Evolutionary conservation across 2,888 invertebrate genomes (phyloP).

Genomic region (Terebella lapidaria): DNA sequence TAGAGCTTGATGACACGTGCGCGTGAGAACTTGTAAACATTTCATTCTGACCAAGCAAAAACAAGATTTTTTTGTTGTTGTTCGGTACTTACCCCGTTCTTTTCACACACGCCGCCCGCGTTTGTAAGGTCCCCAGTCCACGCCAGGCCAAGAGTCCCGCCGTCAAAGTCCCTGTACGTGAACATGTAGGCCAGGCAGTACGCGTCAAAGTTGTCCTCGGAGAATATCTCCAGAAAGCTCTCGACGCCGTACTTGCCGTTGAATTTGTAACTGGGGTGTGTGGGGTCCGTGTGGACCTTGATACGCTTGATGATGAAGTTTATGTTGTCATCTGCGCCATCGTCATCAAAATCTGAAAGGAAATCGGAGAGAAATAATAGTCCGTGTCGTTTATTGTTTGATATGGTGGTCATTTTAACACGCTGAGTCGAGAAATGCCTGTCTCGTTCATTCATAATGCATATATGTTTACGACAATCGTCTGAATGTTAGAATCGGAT

Average conservation of each 20-base stretch:
- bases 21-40: too few relatives aligned
- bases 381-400: not conserved
- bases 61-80: too few relatives aligned
- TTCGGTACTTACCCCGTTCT: constrained; percentile 61
- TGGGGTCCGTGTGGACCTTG: constrained; percentile 85
- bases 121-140: constrained; percentile 88
- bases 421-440: too few relatives aligned
- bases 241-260: constrained; percentile 55
- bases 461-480: too few relatives aligned
- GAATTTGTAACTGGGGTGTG: constrained; percentile 81
- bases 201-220: constrained; percentile 91
- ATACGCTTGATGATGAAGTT: constrained; percentile 94
- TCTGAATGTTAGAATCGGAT: too few relatives aligned
- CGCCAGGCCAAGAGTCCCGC: constrained; percentile 93
- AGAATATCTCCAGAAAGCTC: constrained; percentile 59
- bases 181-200: constrained; percentile 98
- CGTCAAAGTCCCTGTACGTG: constrained; percentile 95
- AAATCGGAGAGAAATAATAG: too few relatives aligned
- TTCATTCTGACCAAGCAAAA: too few relatives aligned
- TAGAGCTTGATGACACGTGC: too few relatives aligned
- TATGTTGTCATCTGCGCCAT: constrained; percentile 87
- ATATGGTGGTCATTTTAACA: too few relatives aligned
- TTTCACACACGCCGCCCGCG: constrained; percentile 91
- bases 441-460: too few relatives aligned
- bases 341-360: constrained; percentile 81